Conservation (phyloP, 2,113 vertebrate genomes). For the Litocranius walleri region DNA sequence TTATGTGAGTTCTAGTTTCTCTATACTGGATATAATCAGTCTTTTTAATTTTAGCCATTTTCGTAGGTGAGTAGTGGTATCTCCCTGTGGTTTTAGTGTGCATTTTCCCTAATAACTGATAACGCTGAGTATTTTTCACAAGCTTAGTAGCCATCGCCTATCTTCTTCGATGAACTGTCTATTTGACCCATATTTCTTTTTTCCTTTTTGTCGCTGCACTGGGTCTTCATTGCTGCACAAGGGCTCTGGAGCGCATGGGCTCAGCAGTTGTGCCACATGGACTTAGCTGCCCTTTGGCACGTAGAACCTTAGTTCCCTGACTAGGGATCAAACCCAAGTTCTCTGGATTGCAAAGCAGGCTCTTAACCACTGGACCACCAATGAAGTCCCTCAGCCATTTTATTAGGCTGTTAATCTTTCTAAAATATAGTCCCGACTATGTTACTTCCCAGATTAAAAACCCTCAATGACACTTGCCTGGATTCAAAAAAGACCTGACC, state of each 20-base stretch:
- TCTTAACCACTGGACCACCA: background rate
- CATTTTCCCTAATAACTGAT: background rate
- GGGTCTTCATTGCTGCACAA: background rate
- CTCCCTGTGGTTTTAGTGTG: background rate
- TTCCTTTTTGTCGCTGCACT: background rate
- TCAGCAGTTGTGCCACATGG: background rate
- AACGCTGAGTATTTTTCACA: background rate
- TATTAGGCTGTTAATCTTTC: background rate
- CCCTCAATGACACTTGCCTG: background rate
- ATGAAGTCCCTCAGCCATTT: background rate
- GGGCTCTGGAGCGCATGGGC: background rate
- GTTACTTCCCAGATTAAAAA: slow-evolving; percentile 18
- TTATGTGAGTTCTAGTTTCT: background rate
- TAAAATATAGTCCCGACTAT: background rate
- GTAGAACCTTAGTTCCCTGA: background rate
- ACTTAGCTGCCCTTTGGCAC: background rate
- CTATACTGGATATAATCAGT: background rate
- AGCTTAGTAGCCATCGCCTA: background rate
- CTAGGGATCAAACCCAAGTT: background rate
- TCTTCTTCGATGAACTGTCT: background rate
- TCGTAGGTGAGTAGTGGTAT: background rate
- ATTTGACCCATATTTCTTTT: background rate
- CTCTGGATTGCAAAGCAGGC: background rate
- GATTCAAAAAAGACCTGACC: background rate
- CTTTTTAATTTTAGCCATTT: background rate